A percentile compares a stretch with the other conserved stretches of the same genome.
phyloP scores from a whole-genome alignment of 2,113 vertebrate genomes.

The Ptychochromis oligacanthus region DNA sequence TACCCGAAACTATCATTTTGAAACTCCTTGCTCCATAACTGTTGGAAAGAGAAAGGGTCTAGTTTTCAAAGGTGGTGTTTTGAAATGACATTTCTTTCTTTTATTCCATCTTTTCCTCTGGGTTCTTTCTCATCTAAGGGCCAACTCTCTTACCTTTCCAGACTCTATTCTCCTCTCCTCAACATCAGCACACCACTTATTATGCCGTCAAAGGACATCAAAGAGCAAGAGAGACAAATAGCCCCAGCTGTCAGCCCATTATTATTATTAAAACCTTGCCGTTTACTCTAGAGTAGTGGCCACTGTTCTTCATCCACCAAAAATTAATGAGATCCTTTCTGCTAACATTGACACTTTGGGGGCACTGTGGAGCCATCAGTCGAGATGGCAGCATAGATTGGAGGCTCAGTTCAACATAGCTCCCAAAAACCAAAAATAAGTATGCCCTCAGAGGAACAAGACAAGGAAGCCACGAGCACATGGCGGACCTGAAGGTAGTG shows the following conservation, averaged over 20 bases:
- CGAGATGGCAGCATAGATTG: too few relatives aligned
- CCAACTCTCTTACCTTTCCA: background rate
- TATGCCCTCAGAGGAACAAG: too few relatives aligned
- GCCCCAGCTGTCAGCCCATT: slow-evolving; percentile 37
- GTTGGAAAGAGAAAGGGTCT: too few relatives aligned
- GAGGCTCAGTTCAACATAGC: too few relatives aligned
- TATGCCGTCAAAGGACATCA: slow-evolving; percentile 46
- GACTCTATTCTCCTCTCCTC: background rate
- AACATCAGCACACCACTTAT: slow-evolving; percentile 30
- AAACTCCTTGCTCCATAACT: too few relatives aligned
- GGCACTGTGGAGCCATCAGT: too few relatives aligned
- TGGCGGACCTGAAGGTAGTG: too few relatives aligned
- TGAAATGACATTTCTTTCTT: background rate
- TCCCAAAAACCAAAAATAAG: too few relatives aligned
- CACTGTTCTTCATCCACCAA: slow-evolving; percentile 58
- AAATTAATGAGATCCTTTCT: slow-evolving; percentile 71
- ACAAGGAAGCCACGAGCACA: too few relatives aligned
- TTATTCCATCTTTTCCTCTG: background rate
- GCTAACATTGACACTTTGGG: slow-evolving; percentile 75
- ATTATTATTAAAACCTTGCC: slow-evolving; percentile 60
- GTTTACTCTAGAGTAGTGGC: slow-evolving; percentile 57
- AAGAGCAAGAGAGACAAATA: slow-evolving; percentile 39
- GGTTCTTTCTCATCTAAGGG: background rate
- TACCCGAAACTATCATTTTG: too few relatives aligned
- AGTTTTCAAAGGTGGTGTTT: too few relatives aligned